Base-by-base conservation (phyloP, 2,888 invertebrate genomes). In the Yponomeuta sedellus region DNA sequence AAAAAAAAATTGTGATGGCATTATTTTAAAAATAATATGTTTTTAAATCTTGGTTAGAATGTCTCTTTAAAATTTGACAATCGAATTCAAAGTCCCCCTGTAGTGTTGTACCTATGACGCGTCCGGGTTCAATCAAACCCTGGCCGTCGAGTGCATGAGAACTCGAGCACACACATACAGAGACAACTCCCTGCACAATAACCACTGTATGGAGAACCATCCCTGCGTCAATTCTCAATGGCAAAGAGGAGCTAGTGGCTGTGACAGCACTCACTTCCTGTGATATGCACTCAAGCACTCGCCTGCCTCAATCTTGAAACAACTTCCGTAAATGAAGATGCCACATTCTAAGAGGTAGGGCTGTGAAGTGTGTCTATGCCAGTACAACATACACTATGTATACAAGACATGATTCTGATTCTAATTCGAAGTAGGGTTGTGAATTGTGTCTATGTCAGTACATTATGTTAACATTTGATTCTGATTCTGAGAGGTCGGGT, bases 261-360 rank as follows among this genome's bases (percentile, higher is more conserved):
- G 44, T 52, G 16, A 52, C 44, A 52, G 44, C 44, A 52, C 44
- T 52, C 44, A 52, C 44, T 52, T 52, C 44, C 44, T 52, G 44
- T 52, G 44, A 52, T 52, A 52, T 52, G 44, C 44, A 52, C 44
- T 52, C 44, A 52, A 52, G 44, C 44, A 52, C 44, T 52, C 44
- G 44, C 44, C 44, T 52, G 44, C 16, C 44, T 52, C 44, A 16
- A 52, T 52, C 44, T 52, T 52, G 44, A 52, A 52, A 52, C 44
- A 52, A 52, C 44, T 52, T 52, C 44, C 44, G 44, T 52, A 52
- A 52, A 52, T 52, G 44, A 52, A 52, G 44, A 52, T 16, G 44
- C 44, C 8, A 16, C 12, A 52, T 52, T 52, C 44, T 52, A 16
- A 52, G 44, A 16, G 44, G 44, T 52, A 52, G 44, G 44, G 44